phyloP scores from a whole-genome alignment of 2,797 vertebrate genomes.

The Chrysocyon brachyurus region DNA sequence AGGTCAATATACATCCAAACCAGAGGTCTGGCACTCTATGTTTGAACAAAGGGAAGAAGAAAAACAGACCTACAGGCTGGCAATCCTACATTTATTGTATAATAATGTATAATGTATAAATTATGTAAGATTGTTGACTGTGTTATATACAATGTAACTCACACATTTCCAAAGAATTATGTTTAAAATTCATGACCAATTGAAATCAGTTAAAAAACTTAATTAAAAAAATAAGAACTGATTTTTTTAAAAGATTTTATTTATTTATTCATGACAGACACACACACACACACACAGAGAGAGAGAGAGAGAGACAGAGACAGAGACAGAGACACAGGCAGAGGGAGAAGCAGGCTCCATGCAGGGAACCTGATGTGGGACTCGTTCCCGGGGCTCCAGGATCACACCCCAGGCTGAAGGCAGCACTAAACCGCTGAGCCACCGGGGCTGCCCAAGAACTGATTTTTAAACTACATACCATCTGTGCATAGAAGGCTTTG shows the following conservation, averaged over 20 bases:
- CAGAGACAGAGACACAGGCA: no score
- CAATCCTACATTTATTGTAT: background rate
- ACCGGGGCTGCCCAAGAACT: background rate
- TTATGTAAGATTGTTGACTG: background rate
- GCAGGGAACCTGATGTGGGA: no score
- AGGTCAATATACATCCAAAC: no score
- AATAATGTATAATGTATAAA: background rate
- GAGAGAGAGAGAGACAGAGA: no score
- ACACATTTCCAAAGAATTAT: background rate
- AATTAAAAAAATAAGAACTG: background rate
- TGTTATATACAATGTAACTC: background rate
- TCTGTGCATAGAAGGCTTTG: background rate
- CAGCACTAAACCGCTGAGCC: no score
- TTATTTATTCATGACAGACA: no score
- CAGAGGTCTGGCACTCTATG: background rate
- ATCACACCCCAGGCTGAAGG: no score
- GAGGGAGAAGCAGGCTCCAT: no score
- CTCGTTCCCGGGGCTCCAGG: no score
- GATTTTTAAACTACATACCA: background rate
- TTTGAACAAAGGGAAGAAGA: background rate
- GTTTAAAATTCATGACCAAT: background rate
- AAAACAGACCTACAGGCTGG: background rate
- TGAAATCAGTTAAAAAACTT: background rate
- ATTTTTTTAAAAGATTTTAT: background rate
- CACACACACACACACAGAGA: no score